Evolutionary conservation across 2,113 vertebrate species (phyloP), one percentile per base, ranked within the genome.

Genomic region (Chamaea fasciata): DNA sequence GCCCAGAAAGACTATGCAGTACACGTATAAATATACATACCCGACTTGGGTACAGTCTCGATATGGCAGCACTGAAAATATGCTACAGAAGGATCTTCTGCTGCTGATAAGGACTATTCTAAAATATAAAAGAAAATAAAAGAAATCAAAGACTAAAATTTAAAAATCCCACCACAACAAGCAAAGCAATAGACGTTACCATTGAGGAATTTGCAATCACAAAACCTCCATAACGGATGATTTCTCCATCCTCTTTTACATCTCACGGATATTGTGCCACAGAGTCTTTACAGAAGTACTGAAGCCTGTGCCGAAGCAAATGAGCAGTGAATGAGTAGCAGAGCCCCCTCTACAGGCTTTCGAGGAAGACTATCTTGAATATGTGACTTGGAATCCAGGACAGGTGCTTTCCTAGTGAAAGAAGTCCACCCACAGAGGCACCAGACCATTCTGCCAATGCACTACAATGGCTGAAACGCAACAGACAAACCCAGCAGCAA

Each of bases 51-150:
- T 98, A 98, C 98, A 99, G 99, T 99, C 99, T 97, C 99, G 99
- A 98, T 99, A 99, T 79, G 99, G 99, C 98, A 99, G 98, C 98
- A 99, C 99, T 98, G 99, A 99, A 98, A 99, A 99, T 98, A 99
- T 99, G 98, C 99, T 99, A 98, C 99, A 99, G 98, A 99, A 99
- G 98, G 99, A 99, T 99, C 99, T 99, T 99, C 99, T 99, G 98
- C 99, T 99, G 98, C 99, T 99, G 99, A 99, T 98, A 98, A 99
- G 99, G 98, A 99, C 99, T 99, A 99, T 99, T 99, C 99, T 99
- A 98, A 97, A 98, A 99, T 93, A 96, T 67, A 97, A 97, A 97
- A 97, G 96, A 96, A 99, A 98, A 98, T 95, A 98, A 97, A 98
- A 97, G 96, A 97, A 95, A 96, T 97, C 98, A 98, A 98, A 95